Conservation (phyloP, 2,888 invertebrate species). For the Xiphydria camelus region DNA sequence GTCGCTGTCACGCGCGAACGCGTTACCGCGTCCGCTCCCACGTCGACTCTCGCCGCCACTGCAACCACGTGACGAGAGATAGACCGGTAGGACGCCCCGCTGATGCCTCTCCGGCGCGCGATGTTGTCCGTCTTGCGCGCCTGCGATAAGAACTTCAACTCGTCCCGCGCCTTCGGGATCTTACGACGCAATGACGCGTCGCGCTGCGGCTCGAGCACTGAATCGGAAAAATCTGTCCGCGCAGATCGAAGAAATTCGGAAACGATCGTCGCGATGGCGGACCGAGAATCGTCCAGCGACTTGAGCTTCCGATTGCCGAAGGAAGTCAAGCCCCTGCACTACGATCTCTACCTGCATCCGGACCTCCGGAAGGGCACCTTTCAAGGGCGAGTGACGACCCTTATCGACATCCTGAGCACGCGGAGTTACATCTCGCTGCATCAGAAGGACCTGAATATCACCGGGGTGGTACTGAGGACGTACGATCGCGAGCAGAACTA, state of each 20-base stretch:
- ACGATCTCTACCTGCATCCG: slow-evolving; percentile 68
- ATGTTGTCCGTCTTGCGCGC: neutral
- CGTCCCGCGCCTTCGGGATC: no score
- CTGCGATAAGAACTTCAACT: neutral
- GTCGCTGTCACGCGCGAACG: no score
- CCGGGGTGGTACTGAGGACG: slow-evolving; percentile 54
- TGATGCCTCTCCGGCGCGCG: neutral
- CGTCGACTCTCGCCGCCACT: no score
- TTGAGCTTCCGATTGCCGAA: slow-evolving; percentile 63
- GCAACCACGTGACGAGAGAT: no score
- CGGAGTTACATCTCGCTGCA: slow-evolving; percentile 60
- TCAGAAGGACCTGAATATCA: slow-evolving; percentile 59
- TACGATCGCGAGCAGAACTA: slow-evolving; percentile 32
- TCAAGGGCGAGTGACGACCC: slow-evolving; percentile 63
- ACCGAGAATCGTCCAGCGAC: slow-evolving; percentile 43
- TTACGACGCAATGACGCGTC: no score
- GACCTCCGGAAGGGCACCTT: slow-evolving; percentile 65
- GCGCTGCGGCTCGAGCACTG: no score
- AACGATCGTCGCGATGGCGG: slow-evolving; percentile 25
- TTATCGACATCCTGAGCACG: slow-evolving; percentile 56
- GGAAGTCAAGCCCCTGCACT: slow-evolving; percentile 65
- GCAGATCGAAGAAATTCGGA: slow-evolving; percentile 12
- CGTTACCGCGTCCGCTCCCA: no score
- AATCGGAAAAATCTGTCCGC: neutral
- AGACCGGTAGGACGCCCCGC: no score